Evolutionary conservation across 2,113 vertebrate species (phyloP), one percentile per base, ranked within the genome.

Genomic region (Cettia cetti): DNA sequence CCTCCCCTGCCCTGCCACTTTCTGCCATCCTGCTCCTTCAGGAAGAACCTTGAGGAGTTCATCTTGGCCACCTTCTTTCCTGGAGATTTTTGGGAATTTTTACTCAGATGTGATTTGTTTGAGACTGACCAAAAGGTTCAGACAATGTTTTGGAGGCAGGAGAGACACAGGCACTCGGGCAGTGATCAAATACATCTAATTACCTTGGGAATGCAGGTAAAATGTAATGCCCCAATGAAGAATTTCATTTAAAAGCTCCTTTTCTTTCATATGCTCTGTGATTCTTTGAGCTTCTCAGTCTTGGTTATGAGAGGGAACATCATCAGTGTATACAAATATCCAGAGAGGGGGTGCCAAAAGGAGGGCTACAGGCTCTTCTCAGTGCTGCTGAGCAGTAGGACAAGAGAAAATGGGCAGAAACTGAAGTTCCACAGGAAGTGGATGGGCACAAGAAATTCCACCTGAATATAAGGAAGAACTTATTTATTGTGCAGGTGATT

Each of bases 1-100:
- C 0, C 0, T 35, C 14, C 20, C 4, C 7, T 2, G 2, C 7
- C 9, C 45, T 76, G 35, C 6, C 19, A 11, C 50, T 65, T 83
- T 28, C 56, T 59, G 37, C 39, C 44, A 3, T 44, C 26, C 35
- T 66, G 57, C 60, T 66, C 42, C 53, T 52, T 60, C 52, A 40
- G 21, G 16, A 53, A 42, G 52, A 12, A 54, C 15, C 13, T 47
- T 20, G 31, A 24, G 33, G 27, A 4, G 3, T 68, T 16, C 27
- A 27, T 24, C 20, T 59, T 66, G 44, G 30, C 27, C 19, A 80
- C 15, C 15, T 40, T 30, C 15, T 78, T 82, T 75, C 26, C 15
- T 21, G n/a, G 22, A 64, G 37, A 31, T 78, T 74, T 57, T 57
- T 4, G 23, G 20, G n/a, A 85, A 33, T 87, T 84, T 91, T 94